Evolutionary conservation across 2,113 vertebrate genomes (phyloP).

Genomic region (Myxocyprinus asiaticus): DNA sequence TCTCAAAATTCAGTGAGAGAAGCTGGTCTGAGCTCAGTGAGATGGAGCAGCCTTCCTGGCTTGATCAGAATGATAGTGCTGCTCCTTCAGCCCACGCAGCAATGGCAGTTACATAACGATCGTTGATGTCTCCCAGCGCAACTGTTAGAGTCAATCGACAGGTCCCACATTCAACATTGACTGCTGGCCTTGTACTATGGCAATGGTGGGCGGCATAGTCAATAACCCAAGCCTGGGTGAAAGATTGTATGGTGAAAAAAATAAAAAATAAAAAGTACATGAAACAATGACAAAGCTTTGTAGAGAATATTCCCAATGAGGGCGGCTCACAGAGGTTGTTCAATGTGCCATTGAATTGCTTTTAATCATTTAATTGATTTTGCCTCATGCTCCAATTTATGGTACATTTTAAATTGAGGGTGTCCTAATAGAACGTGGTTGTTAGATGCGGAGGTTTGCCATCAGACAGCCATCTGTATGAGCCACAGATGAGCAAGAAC

Average conservation of each 20-base stretch:
- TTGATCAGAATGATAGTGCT: slow-evolving; percentile 32
- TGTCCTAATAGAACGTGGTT: neutral
- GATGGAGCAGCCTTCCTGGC: slow-evolving; percentile 3
- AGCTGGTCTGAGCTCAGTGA: neutral
- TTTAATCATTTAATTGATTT: neutral
- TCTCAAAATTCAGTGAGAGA: neutral
- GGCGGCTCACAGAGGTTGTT: neutral
- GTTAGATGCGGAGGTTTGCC: neutral
- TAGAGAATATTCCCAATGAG: neutral
- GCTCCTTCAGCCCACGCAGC: slow-evolving; percentile 36
- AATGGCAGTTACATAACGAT: slow-evolving; percentile 48
- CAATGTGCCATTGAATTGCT: neutral
- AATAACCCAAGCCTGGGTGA: slow-evolving; percentile 25
- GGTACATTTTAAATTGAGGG: neutral
- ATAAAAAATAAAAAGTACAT: slow-evolving; percentile 9
- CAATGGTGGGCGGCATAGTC: slow-evolving; percentile 30
- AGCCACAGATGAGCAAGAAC: slow-evolving; percentile 2
- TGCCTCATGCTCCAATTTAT: slow-evolving; percentile 17
- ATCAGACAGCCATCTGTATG: neutral
- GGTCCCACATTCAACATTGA: slow-evolving; percentile 31
- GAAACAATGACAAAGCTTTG: neutral
- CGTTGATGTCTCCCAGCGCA: slow-evolving; percentile 40
- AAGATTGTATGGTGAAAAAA: slow-evolving; percentile 10
- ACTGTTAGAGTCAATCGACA: slow-evolving; percentile 39
- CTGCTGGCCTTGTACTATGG: slow-evolving; percentile 34